phyloP scores from a whole-genome alignment of 2,888 invertebrate species.

The Itoplectis maculator region DNA sequence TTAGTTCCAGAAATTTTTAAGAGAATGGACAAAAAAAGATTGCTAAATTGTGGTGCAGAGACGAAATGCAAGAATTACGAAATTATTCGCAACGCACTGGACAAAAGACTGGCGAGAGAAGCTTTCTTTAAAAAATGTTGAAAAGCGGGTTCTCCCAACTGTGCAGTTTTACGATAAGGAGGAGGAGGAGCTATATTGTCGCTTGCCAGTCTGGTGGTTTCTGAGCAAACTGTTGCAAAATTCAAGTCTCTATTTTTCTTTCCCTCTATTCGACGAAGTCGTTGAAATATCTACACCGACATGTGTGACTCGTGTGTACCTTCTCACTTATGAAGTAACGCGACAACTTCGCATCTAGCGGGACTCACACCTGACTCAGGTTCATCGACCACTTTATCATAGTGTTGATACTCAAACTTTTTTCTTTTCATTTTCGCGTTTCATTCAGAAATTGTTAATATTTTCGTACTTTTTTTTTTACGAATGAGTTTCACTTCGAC shows the following conservation, averaged over 20 bases:
- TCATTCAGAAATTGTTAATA: not conserved
- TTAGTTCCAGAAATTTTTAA: not conserved
- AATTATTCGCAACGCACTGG: not conserved
- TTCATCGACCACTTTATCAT: constrained; percentile 12
- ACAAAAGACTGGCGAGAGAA: not conserved
- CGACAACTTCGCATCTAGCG: not conserved
- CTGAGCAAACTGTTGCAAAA: constrained; percentile 57
- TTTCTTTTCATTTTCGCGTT: not conserved
- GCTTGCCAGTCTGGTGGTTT: constrained; percentile 1
- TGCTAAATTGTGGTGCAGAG: not conserved
- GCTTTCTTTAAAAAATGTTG: not conserved
- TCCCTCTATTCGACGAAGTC: constrained; percentile 35
- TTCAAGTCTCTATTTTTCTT: constrained; percentile 43
- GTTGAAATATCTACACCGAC: constrained; percentile 36
- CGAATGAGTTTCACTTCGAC: not conserved
- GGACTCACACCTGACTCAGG: not conserved
- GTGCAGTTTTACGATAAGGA: not conserved
- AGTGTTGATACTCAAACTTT: not conserved
- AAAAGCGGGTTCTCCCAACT: not conserved
- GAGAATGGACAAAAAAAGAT: not conserved
- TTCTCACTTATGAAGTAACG: not conserved
- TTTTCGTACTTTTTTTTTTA: not conserved
- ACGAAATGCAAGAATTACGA: not conserved
- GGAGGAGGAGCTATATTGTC: not conserved
- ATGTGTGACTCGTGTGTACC: constrained; percentile 10